Percentiles rank a stretch among this genome's conserved stretches.
These are phyloP conservation scores for Peromyscus maniculatus DNA, from an alignment of 2,113 vertebrate species.

Conservation along the genomic window DNA sequence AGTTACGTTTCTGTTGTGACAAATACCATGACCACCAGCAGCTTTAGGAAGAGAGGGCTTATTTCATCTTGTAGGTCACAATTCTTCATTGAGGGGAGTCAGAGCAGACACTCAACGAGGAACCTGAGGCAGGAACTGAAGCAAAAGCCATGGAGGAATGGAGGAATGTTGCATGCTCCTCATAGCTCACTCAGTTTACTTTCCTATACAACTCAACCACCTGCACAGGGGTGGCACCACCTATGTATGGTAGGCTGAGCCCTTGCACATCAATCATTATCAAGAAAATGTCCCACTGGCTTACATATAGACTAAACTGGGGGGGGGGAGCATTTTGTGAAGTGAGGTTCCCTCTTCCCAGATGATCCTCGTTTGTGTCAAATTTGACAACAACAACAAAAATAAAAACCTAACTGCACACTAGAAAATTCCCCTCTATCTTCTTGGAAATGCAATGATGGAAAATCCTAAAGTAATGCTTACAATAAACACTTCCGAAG, in stretches of 20 bases:
- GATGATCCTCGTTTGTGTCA: neutral
- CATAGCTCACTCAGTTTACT: too few relatives aligned
- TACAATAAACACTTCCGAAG: conserved; percentile 13
- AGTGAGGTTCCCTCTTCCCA: neutral
- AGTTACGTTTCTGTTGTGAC: neutral
- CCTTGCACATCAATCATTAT: neutral
- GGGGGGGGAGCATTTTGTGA: neutral
- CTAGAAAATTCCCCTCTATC: neutral
- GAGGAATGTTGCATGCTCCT: neutral
- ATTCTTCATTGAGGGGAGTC: neutral
- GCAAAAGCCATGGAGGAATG: neutral
- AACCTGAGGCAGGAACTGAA: neutral
- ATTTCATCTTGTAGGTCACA: neutral
- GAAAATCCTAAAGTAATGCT: neutral
- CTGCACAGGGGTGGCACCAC: accelerated
- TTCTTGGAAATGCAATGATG: neutral
- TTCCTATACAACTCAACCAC: neutral
- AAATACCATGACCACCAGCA: neutral
- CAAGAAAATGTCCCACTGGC: neutral
- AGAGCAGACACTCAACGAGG: too few relatives aligned
- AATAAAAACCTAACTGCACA: too few relatives aligned
- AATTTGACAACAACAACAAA: neutral
- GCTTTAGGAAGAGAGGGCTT: neutral
- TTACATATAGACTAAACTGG: neutral
- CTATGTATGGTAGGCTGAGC: too few relatives aligned